phyloP scores from a whole-genome alignment of 2,888 invertebrate genomes.

The Philereme transversata region DNA sequence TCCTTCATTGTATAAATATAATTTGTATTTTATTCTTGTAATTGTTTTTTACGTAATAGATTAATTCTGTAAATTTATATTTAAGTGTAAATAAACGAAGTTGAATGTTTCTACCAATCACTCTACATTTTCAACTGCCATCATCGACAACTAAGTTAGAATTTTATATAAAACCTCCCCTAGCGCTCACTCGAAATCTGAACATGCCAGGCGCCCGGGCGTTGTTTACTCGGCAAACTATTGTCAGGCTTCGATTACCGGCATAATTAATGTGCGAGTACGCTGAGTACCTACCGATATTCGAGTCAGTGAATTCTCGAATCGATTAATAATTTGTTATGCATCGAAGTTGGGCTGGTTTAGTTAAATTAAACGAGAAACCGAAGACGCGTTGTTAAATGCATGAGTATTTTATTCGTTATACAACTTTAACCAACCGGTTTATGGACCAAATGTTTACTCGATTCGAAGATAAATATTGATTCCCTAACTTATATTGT shows the following conservation, averaged over 20 bases:
- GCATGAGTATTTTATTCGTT: too few species aligned
- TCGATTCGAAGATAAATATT: too few species aligned
- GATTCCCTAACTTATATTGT: too few species aligned
- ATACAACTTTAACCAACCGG: too few species aligned
- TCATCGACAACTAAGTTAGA: neutral
- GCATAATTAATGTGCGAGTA: conserved; percentile 36
- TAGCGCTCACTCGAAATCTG: conserved; percentile 28
- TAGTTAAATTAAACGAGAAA: conserved; percentile 15
- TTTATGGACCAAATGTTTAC: too few species aligned
- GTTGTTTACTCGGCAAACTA: conserved; percentile 37
- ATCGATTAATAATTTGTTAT: conserved; percentile 33
- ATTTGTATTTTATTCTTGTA: too few species aligned
- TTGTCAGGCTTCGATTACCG: conserved; percentile 36
- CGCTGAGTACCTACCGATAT: conserved; percentile 15
- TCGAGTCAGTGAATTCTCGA: conserved; percentile 28
- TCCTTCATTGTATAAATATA: too few species aligned
- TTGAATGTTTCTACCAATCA: too few species aligned
- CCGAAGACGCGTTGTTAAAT: neutral
- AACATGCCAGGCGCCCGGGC: conserved; percentile 22
- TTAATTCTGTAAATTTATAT: too few species aligned
- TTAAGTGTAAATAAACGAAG: too few species aligned
- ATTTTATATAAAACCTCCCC: neutral
- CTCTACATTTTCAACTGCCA: neutral
- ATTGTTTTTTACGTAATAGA: too few species aligned
- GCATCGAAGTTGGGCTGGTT: conserved; percentile 24